These are phyloP conservation scores for Tokudaia muenninki DNA, from an alignment of 2,797 vertebrate species.

Conservation along the genomic window DNA sequence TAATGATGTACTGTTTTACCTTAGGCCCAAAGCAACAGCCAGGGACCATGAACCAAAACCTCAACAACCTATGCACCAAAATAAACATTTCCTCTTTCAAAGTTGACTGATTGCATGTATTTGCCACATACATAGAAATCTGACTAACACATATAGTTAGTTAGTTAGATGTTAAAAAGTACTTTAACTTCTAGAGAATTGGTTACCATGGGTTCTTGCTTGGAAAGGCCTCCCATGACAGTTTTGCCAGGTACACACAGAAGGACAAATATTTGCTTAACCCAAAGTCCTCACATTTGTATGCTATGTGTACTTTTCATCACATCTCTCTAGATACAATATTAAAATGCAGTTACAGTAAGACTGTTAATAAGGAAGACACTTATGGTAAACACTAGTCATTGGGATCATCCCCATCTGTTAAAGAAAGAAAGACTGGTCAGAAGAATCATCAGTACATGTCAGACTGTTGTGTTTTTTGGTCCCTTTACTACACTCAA, in stretches of 20 bases:
- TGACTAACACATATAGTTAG: background rate
- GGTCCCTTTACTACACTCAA: background rate
- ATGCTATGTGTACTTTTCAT: background rate
- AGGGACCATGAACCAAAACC: no score
- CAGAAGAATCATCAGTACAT: background rate
- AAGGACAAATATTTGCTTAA: background rate
- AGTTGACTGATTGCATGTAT: background rate
- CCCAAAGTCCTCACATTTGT: background rate
- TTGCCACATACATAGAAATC: background rate
- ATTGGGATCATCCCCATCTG: background rate
- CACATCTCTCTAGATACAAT: background rate
- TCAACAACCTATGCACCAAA: background rate
- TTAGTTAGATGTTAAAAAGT: background rate
- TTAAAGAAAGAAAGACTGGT: background rate
- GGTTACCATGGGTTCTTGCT: background rate
- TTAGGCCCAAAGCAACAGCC: background rate
- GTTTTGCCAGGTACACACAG: background rate
- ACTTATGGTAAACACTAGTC: background rate
- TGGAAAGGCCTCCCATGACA: background rate
- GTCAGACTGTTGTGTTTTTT: background rate
- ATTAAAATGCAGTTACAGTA: background rate
- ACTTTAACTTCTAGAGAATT: constrained; percentile 26
- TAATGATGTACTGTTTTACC: background rate
- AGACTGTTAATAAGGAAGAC: background rate
- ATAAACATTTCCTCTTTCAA: background rate